Conservation (phyloP, 2,113 vertebrate genomes). For the Polyodon spathula region DNA sequence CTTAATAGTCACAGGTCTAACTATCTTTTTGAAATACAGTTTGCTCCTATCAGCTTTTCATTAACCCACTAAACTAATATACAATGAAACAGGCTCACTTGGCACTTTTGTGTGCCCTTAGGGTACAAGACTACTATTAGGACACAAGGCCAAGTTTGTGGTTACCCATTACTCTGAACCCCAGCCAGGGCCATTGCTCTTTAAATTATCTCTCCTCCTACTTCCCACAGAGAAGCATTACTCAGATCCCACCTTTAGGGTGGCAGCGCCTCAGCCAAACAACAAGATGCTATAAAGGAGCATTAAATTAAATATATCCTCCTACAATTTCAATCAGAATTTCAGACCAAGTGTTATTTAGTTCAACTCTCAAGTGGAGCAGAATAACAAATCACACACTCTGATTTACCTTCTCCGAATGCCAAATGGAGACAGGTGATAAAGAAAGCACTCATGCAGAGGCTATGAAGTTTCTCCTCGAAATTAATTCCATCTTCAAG, state of each 20-base stretch:
- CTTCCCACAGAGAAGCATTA: conserved; percentile 52
- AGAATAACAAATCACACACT: conserved; percentile 76
- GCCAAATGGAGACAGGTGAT: conserved; percentile 87
- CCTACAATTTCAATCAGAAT: conserved; percentile 80
- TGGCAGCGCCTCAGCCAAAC: conserved; percentile 68
- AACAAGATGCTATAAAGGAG: conserved; percentile 77
- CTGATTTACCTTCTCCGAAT: conserved; percentile 84
- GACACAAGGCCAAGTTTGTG: conserved; percentile 51
- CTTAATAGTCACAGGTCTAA: conserved; percentile 3
- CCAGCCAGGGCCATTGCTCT: conserved; percentile 35
- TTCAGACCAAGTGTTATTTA: conserved; percentile 80
- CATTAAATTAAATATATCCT: conserved; percentile 86
- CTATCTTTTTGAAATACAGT: conserved; percentile 13
- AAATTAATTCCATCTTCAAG: conserved; percentile 97
- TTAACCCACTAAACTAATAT: conserved; percentile 20
- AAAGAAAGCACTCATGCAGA: conserved; percentile 80
- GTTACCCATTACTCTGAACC: conserved; percentile 41
- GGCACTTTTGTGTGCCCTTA: conserved; percentile 34
- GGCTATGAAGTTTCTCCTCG: conserved; percentile 80
- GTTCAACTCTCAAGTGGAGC: conserved; percentile 81
- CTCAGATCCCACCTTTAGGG: conserved; percentile 70
- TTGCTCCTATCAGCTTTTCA: conserved; percentile 14
- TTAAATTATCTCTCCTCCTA: no score
- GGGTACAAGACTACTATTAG: conserved; percentile 45
- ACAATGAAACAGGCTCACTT: conserved; percentile 29